Conservation (phyloP, 2,113 vertebrate species). For the Erinaceus europaeus region DNA sequence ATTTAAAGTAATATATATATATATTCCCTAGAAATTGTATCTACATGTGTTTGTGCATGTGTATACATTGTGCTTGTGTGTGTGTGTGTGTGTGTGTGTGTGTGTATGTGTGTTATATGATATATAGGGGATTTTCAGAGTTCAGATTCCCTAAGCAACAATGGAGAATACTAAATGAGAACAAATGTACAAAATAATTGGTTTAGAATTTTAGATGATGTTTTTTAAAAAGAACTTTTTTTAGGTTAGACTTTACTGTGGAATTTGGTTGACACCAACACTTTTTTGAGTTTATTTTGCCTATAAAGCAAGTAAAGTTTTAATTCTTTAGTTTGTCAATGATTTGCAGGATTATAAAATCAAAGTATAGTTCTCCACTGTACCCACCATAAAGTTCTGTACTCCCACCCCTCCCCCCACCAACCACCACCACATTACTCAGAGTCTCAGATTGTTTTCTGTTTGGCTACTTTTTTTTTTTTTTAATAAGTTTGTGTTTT, state of each 20-base stretch:
- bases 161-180: background rate
- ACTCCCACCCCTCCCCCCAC: no score
- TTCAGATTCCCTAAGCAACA: background rate
- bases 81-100: background rate
- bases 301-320: no score
- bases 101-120: background rate
- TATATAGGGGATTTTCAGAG: background rate
- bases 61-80: background rate
- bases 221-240: slow-evolving; percentile 2
- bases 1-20: slow-evolving; percentile 13
- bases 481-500: no score
- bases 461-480: no score
- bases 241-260: background rate
- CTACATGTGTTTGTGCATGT: no score
- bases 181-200: background rate
- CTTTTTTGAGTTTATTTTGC: no score
- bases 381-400: no score
- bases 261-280: background rate
- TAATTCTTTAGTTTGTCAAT: no score
- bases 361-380: no score
- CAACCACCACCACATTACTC: no score
- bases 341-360: no score
- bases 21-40: background rate
- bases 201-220: background rate
- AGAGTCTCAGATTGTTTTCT: no score